These are phyloP conservation scores for Microplitis manilae DNA, from an alignment of 2,888 invertebrate species.

Conservation along the genomic window DNA sequence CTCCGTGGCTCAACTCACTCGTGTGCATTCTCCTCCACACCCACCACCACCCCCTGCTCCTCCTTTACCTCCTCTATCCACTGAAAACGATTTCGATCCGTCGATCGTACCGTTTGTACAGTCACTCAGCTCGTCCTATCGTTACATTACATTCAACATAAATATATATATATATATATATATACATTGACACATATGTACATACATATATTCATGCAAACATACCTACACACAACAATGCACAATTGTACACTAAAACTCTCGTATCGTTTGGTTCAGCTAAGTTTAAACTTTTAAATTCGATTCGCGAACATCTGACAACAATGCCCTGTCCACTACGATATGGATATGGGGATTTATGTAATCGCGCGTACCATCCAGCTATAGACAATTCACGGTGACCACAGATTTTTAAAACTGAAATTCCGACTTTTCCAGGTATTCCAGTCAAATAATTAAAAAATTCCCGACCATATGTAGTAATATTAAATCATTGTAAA, in stretches of 20 bases:
- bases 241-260: neutral
- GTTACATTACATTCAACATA: neutral
- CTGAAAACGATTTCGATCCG: constrained; percentile 22
- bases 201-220: neutral
- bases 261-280: neutral
- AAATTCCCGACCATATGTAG: too few species aligned
- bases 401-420: too few species aligned
- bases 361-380: neutral
- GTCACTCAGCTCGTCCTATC: neutral
- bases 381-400: neutral
- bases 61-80: constrained; percentile 28
- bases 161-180: constrained; percentile 1
- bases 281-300: constrained; percentile 5
- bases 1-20: neutral
- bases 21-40: constrained; percentile 31
- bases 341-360: constrained; percentile 9
- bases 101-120: constrained; percentile 17
- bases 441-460: too few species aligned
- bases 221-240: neutral
- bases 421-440: too few species aligned
- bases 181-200: neutral
- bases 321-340: neutral
- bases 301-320: constrained; percentile 8
- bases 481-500: too few species aligned
- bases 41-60: constrained; percentile 31